phyloP scores from a whole-genome alignment of 2,113 vertebrate species.

The Orycteropus afer region DNA sequence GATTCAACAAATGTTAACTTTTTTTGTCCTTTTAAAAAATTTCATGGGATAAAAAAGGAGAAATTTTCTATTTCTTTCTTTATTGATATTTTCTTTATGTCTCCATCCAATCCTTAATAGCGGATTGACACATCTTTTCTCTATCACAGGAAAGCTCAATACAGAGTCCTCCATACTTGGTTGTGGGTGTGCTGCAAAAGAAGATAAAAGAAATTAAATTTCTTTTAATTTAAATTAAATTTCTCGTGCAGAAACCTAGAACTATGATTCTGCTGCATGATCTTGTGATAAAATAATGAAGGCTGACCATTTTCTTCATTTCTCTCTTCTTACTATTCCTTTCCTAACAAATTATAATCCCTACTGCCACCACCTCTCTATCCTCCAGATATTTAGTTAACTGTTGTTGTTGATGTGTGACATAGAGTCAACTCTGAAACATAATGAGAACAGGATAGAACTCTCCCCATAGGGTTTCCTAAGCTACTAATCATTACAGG shows the following conservation, averaged over 20 bases:
- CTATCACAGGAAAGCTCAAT: fast-evolving
- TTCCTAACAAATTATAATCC: background rate
- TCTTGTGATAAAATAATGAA: background rate
- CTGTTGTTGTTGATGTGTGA: background rate
- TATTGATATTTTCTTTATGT: background rate
- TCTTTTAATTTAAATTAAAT: no score
- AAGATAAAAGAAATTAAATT: background rate
- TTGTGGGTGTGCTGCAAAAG: background rate
- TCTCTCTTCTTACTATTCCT: background rate
- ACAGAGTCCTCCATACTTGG: no score
- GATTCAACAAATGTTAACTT: background rate
- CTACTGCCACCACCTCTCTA: background rate
- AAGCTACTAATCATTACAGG: background rate
- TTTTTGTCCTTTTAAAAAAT: background rate
- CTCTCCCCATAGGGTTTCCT: background rate
- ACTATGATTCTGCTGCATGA: background rate
- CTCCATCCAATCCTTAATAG: background rate
- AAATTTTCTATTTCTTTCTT: background rate
- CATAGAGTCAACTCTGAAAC: background rate
- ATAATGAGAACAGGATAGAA: background rate
- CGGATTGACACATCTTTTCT: background rate
- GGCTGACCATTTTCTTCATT: background rate
- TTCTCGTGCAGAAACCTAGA: background rate
- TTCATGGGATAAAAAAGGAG: background rate
- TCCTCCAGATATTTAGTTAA: background rate